phyloP scores from a whole-genome alignment of 2,797 vertebrate genomes.

The Chelon auratus region DNA sequence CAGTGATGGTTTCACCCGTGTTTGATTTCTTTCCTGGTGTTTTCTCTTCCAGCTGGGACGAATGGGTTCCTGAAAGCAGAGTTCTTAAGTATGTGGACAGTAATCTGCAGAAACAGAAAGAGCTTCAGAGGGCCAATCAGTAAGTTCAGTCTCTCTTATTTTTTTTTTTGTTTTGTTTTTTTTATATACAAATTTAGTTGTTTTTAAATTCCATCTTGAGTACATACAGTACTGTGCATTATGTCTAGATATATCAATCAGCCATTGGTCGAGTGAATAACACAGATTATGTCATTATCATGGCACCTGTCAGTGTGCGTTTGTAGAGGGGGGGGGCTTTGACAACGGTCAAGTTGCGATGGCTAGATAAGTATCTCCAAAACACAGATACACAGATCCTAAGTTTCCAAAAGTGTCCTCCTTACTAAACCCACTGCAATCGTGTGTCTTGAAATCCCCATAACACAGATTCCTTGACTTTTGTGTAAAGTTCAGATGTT shows the following conservation, averaged over 20 bases:
- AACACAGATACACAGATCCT: background rate
- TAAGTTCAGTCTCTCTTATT: slow-evolving; percentile 80
- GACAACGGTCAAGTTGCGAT: too few species aligned
- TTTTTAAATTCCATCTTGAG: too few species aligned
- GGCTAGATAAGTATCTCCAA: too few species aligned
- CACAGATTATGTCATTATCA: too few species aligned
- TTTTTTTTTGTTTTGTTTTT: too few species aligned
- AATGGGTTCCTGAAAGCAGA: slow-evolving; percentile 99
- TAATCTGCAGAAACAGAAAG: slow-evolving; percentile 99
- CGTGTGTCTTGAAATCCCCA: background rate
- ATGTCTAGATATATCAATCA: too few species aligned
- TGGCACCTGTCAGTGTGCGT: too few species aligned
- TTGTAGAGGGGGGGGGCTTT: too few species aligned
- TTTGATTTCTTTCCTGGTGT: slow-evolving; percentile 23
- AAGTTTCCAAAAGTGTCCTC: background rate
- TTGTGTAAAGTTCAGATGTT: background rate
- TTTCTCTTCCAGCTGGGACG: slow-evolving; percentile 92
- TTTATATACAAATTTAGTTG: too few species aligned
- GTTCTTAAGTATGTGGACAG: slow-evolving; percentile 99
- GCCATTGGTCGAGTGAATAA: too few species aligned
- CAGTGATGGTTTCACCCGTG: background rate
- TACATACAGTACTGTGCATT: too few species aligned
- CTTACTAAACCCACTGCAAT: background rate
- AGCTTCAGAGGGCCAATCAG: slow-evolving; percentile 99
- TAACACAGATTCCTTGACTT: background rate